Evolutionary conservation across 2,797 vertebrate genomes (phyloP), one percentile per base, ranked within the genome.

Genomic region (Euthynnus affinis): DNA sequence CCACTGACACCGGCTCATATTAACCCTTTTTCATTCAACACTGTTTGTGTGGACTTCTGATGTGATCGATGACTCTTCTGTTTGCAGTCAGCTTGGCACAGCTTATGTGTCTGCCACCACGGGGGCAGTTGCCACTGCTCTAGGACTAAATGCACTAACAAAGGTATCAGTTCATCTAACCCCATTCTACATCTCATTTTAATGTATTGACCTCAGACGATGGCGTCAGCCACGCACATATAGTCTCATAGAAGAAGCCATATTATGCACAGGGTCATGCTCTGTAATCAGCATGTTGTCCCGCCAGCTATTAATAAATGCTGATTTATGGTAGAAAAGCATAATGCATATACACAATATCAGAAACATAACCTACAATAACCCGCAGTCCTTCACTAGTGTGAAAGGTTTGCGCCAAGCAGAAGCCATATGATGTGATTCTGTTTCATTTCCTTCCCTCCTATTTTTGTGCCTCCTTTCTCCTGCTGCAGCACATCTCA

Each of bases 31-130:
- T 79, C 63, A 76, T 88, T 66, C 60, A 55, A 42, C 51, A 8
- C 12, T 49, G 81, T 29, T 32, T 76, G 76, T 57, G 25, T 68
- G 57, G 56, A 70, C 4, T 15, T 63, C 42, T 71, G 59, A 74
- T 27, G 44, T 87, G 77, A 91, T 72, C 64, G 20, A 42, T 89
- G 58, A 80, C 1, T 83, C 83, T 80, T 94, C 89, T 92, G 92
- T 92, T 95, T 95, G 91, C 93, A 99, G 98, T 84, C 97, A 99
- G 93, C 95, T 99, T 86, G 98, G 98, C 88, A 96, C 96, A 71
- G 98, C 98, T 60, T 99, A 99, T 82, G 96, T 97, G 87, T 99
- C 98, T 83, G 98, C 98, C 66, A 99, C 98, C 74, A 98, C 98
- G 0, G 97, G 97, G 83, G 98, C 98, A 32, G 98, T 99, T 0